phyloP scores from a whole-genome alignment of 2,113 vertebrate genomes.

The Pseudorhombus dupliciocellatus region DNA sequence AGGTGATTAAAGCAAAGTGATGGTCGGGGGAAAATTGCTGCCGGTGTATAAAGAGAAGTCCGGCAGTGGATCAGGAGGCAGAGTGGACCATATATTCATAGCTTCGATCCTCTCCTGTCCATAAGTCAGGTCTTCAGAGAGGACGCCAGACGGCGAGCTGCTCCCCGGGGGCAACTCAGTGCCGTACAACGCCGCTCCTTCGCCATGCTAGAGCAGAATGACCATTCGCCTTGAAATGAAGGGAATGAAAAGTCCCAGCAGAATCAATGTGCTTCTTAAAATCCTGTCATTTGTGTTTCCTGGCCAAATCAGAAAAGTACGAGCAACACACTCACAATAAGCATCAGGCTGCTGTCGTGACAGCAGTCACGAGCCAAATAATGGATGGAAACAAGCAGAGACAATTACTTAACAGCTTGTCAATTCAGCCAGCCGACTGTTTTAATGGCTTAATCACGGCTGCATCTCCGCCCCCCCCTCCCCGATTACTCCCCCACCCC shows the following conservation, averaged over 20 bases:
- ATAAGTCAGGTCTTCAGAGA: not conserved
- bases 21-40: not conserved
- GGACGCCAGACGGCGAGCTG: not conserved
- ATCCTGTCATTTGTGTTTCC: not conserved
- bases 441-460: conserved; percentile 61
- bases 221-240: not conserved
- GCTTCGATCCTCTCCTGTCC: not conserved
- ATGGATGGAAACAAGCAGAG: conserved; percentile 54
- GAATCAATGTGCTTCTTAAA: no score
- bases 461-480: conserved; percentile 7
- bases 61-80: not conserved
- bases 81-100: not conserved
- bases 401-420: conserved; percentile 65
- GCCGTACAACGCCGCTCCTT: not conserved
- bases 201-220: not conserved
- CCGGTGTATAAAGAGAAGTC: not conserved
- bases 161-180: not conserved
- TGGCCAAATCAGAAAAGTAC: not conserved
- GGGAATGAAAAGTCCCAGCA: not conserved
- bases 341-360: conserved; percentile 44
- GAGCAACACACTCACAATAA: conserved; percentile 6
- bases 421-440: conserved; percentile 61
- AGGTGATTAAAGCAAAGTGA: not conserved
- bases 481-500: not conserved
- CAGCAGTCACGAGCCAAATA: conserved; percentile 51